Evolutionary conservation across 2,888 invertebrate genomes (phyloP).

Genomic region (Nebria brevicollis): DNA sequence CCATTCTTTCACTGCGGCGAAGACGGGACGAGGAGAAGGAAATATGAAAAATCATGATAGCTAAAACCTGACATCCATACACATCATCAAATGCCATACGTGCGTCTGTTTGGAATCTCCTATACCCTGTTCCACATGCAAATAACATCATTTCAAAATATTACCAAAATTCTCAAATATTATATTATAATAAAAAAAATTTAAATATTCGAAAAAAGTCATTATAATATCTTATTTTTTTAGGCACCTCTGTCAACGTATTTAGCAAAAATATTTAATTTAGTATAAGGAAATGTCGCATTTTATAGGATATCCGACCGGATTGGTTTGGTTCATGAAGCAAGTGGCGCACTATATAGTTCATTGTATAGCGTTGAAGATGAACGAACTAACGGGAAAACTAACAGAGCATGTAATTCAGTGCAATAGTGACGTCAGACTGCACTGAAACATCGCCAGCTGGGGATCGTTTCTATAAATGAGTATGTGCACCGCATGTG

Average conservation of each 20-base stretch:
- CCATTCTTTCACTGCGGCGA: not conserved
- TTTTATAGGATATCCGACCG: not conserved
- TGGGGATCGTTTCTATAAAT: constrained; percentile 24
- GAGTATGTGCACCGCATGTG: constrained; percentile 12
- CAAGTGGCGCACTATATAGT: not conserved
- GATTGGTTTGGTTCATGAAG: not conserved
- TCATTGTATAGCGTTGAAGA: not conserved
- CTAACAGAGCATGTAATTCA: constrained; percentile 33
- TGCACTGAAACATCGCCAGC: constrained; percentile 11
- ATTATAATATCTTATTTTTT: no score
- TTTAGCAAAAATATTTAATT: no score
- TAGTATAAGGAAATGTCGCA: no score
- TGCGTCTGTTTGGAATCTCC: not conserved
- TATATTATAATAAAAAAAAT: no score
- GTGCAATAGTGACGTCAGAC: constrained; percentile 25
- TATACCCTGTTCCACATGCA: not conserved
- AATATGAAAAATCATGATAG: constrained; percentile 43
- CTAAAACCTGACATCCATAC: constrained; percentile 39
- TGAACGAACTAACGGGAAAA: constrained; percentile 8
- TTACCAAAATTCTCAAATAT: not conserved
- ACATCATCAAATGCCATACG: constrained; percentile 15
- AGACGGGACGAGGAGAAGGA: not conserved
- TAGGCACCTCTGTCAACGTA: no score
- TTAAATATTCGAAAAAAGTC: no score
- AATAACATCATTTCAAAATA: not conserved